Evolutionary conservation across 2,113 vertebrate genomes (phyloP).

Genomic region (Acinonyx jubatus): DNA sequence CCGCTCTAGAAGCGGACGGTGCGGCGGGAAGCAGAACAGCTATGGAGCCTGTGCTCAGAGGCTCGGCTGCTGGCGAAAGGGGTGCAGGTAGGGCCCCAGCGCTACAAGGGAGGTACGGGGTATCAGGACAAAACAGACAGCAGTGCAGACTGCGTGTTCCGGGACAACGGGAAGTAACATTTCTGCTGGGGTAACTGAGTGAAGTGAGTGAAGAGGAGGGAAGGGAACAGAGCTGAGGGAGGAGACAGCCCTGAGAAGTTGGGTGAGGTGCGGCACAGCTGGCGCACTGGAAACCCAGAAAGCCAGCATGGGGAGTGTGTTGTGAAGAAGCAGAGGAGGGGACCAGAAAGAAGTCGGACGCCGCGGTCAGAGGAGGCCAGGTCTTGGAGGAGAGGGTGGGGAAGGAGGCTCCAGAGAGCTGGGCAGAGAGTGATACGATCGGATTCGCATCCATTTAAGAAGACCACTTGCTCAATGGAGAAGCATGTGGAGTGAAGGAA

Average conservation of each 20-base stretch:
- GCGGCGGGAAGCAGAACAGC: background rate
- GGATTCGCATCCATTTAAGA: background rate
- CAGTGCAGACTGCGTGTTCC: background rate
- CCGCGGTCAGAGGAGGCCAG: background rate
- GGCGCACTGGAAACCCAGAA: background rate
- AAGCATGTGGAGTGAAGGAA: background rate
- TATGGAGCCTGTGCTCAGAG: background rate
- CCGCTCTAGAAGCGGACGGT: background rate
- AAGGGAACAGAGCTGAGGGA: background rate
- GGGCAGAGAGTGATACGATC: background rate
- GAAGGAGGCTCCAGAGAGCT: background rate
- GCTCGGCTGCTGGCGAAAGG: too few relatives aligned
- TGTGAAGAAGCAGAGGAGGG: background rate
- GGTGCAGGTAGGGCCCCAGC: too few relatives aligned
- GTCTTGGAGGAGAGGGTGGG: too few relatives aligned
- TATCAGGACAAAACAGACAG: background rate
- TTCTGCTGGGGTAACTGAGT: background rate
- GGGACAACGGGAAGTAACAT: background rate
- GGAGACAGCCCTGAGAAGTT: background rate
- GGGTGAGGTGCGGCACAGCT: background rate
- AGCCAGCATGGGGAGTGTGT: accelerated
- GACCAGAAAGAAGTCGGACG: accelerated
- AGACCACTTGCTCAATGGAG: background rate
- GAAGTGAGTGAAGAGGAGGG: background rate
- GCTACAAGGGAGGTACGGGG: background rate